These are phyloP conservation scores for Zaprionus camerounensis DNA, from an alignment of 1,140 invertebrate species.

Conservation along the genomic window DNA sequence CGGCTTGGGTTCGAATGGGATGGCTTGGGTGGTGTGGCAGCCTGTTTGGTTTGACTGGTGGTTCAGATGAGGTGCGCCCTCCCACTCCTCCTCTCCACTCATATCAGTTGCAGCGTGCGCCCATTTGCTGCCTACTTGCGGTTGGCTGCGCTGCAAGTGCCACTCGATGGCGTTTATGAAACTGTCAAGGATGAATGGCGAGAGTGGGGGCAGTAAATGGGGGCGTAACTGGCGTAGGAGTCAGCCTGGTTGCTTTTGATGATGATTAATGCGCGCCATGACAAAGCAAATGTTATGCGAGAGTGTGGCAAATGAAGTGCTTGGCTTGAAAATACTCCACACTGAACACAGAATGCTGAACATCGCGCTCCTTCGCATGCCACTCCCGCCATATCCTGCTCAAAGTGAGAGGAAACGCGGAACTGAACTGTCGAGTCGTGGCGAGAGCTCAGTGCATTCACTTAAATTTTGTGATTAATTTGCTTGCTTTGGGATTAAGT, in stretches of 20 bases:
- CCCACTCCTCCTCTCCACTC: not conserved
- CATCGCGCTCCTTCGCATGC: not conserved
- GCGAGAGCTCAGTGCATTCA: constrained; percentile 36
- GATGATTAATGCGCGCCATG: constrained; percentile 77
- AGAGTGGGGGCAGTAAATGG: not conserved
- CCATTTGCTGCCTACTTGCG: constrained; percentile 68
- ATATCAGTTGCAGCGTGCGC: constrained; percentile 64
- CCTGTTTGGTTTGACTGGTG: not conserved
- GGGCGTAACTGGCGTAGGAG: not conserved
- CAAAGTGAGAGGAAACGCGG: constrained; percentile 17
- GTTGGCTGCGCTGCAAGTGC: constrained; percentile 65
- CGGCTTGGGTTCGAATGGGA: not conserved
- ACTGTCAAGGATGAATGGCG: constrained; percentile 62
- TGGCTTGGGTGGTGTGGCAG: not conserved
- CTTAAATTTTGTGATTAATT: constrained; percentile 59
- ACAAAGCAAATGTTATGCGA: constrained; percentile 73
- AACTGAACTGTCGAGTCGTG: constrained; percentile 10
- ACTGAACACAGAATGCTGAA: not conserved
- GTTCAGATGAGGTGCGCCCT: not conserved
- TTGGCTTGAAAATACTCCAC: constrained; percentile 28
- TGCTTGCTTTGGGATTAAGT: constrained; percentile 47
- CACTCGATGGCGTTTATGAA: constrained; percentile 69
- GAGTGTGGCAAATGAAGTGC: constrained; percentile 45
- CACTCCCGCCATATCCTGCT: not conserved
- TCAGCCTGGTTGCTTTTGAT: constrained; percentile 43